Base-by-base conservation (phyloP, 2,888 invertebrate genomes). In the Noctua janthina region DNA sequence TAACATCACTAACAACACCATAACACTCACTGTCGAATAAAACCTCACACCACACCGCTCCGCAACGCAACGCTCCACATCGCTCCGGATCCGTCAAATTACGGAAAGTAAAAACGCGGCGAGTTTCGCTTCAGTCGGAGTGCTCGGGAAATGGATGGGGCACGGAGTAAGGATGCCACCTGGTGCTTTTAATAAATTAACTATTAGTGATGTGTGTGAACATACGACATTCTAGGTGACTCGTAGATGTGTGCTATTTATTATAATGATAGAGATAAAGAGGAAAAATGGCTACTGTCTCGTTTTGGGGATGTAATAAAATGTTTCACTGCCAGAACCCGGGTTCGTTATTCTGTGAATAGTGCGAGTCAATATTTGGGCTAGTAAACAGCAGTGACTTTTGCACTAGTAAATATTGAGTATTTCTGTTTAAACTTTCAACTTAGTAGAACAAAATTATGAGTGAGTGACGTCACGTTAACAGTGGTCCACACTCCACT, bases 101-200 rank as follows among this genome's bases (percentile, higher is more conserved):
- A 91, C 85, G 85, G 86, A 88, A 89, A 89, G 89, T 87, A 87
- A 88, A 90, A 90, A 90, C 88, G 84, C 81, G 82, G 80, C 82
- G 85, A 82, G 85, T 74, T 87, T 91, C 86, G 86, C 81, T 88
- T 83, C 79, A 83, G 75, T 64, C 54, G 39, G 84, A 90, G 90
- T 83, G 88, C 86, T 82, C 77, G 76, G 62, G 15, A 85, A 84
- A 88, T 88, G 67, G 81, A 85, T 80, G 79, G 78, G 79, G 83
- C n/a, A 54, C 49, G 46, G 46, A 15, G 20, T 43, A 89, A 86
- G 88, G 90, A 29, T 81, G 80, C 35, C 88, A 74, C 43, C 79
- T 76, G 78, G 43, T 54, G 69, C 85, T 76, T 81, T 88, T 88
- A 86, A 81, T 88, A 76, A 81, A 86, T 86, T 88, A 88, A 78